These are phyloP conservation scores for Chelidonichthys spinosus DNA, from an alignment of 2,797 vertebrate species.

Conservation along the genomic window DNA sequence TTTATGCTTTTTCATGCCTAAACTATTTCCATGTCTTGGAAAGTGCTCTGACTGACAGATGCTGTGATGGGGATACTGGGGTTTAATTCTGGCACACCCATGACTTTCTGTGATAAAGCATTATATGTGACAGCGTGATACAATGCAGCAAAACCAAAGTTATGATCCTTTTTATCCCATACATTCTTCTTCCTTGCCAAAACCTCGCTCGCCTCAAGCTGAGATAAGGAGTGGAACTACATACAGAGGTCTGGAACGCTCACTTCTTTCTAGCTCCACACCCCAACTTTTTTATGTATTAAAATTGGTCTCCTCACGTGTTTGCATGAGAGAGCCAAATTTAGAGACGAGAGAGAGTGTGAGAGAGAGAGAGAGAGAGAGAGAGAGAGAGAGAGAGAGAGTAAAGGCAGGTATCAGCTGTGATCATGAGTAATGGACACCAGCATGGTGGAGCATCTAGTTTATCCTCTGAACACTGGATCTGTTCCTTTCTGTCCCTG, in stretches of 20 bases:
- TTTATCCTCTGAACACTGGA: slow-evolving; percentile 61
- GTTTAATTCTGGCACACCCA: slow-evolving; percentile 20
- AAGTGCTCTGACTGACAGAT: background rate
- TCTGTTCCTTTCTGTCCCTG: slow-evolving; percentile 49
- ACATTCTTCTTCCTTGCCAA: background rate
- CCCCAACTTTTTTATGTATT: background rate
- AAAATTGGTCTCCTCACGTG: background rate
- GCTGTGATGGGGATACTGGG: slow-evolving; percentile 12
- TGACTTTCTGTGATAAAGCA: background rate
- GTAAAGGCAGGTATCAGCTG: slow-evolving; percentile 31
- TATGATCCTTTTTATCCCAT: background rate
- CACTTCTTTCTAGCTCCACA: background rate
- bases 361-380: background rate
- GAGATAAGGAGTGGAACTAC: background rate
- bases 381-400: slow-evolving; percentile 8
- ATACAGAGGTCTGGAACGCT: background rate
- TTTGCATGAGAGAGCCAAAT: slow-evolving; percentile 4
- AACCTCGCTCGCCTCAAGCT: background rate
- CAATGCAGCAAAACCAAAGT: background rate
- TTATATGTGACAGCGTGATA: too few species aligned
- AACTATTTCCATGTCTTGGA: background rate
- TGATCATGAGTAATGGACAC: slow-evolving; percentile 71
- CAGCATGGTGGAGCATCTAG: slow-evolving; percentile 47
- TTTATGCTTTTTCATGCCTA: background rate
- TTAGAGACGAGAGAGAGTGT: slow-evolving; percentile 4